Evolutionary conservation across 2,888 invertebrate species (phyloP).

Genomic region (Diadegma fenestrale): DNA sequence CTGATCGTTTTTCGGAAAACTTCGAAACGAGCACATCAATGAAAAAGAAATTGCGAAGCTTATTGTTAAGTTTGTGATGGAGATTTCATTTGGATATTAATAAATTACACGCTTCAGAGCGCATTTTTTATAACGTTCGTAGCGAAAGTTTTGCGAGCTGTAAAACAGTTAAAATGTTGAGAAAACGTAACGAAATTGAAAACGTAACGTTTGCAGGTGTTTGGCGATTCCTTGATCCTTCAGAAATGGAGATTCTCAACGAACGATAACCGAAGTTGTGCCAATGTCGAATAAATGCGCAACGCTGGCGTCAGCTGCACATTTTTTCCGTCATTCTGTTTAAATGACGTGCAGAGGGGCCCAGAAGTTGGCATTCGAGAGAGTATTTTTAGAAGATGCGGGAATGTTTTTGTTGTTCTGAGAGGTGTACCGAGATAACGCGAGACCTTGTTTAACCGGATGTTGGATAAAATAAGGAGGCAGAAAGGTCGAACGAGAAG

Average conservation of each 20-base stretch:
- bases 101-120: no score
- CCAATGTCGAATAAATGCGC: background rate
- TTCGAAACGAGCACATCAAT: no score
- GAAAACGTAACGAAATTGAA: background rate
- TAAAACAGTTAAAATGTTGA: no score
- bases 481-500: background rate
- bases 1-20: background rate
- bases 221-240: background rate
- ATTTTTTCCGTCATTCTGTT: background rate
- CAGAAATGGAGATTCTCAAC: background rate
- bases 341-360: background rate
- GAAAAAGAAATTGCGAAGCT: no score
- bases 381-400: slow-evolving; percentile 23
- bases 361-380: background rate
- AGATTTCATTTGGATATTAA: no score
- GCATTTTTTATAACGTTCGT: no score
- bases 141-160: no score
- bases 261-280: background rate
- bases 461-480: background rate
- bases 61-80: no score
- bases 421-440: slow-evolving; percentile 6
- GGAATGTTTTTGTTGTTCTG: slow-evolving; percentile 4
- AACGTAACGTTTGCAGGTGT: background rate
- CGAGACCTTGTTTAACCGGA: slow-evolving; percentile 18
- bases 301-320: background rate